A percentile compares a stretch with the other conserved stretches of the same genome.
Conservation (phyloP, 2,797 vertebrate genomes). For the Kryptolebias ocellatus region DNA sequence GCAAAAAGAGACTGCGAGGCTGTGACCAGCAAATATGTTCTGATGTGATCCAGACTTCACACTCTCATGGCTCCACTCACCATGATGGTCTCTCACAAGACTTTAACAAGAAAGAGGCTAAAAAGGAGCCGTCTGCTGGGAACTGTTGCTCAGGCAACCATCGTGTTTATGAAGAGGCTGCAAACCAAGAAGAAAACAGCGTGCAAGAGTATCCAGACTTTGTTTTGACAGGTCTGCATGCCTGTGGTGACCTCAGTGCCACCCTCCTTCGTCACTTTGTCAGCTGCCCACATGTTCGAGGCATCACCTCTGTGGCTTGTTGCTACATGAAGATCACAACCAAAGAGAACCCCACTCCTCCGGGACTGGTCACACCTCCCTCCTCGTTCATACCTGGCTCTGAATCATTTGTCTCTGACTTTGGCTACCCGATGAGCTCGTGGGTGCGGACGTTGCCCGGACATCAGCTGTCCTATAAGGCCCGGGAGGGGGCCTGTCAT, state of each 20-base stretch:
- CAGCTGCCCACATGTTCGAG: conserved; percentile 81
- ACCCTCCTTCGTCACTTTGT: conserved; percentile 89
- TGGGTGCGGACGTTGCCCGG: conserved; percentile 82
- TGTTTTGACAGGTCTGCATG: conserved; percentile 90
- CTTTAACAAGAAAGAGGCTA: background rate
- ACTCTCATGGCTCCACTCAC: background rate
- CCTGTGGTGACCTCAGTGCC: conserved; percentile 92
- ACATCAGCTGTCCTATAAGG: conserved; percentile 90
- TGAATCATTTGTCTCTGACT: conserved; percentile 17
- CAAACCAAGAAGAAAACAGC: background rate
- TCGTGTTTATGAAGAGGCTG: background rate
- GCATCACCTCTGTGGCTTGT: conserved; percentile 89
- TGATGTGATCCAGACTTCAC: background rate
- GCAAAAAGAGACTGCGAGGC: conserved; percentile 61
- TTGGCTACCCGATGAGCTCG: conserved; percentile 89
- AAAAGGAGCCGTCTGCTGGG: background rate
- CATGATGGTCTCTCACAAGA: background rate
- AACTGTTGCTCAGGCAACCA: conserved; percentile 2
- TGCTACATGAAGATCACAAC: conserved; percentile 96
- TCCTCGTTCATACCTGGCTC: background rate
- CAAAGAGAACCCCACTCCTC: conserved; percentile 71
- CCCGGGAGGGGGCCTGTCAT: conserved; percentile 91
- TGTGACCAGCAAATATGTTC: background rate
- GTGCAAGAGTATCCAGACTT: conserved; percentile 40
- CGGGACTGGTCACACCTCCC: conserved; percentile 55